phyloP scores from a whole-genome alignment of 2,797 vertebrate species.

The Eutrigla gurnardus region DNA sequence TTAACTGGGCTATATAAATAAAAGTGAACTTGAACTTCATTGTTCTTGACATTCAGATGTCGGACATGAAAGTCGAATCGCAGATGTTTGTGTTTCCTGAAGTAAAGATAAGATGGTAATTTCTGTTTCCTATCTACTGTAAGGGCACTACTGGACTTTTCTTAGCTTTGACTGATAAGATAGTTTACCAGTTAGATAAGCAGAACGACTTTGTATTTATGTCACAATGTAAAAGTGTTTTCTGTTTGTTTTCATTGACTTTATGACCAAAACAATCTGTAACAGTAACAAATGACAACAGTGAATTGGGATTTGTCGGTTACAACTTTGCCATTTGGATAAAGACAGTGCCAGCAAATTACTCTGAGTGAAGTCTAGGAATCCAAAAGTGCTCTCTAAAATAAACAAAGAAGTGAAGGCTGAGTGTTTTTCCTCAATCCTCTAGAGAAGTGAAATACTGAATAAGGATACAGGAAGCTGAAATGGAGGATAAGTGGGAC shows the following conservation, averaged over 20 bases:
- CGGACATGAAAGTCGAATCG: too few species aligned
- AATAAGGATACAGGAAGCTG: slow-evolving; percentile 10
- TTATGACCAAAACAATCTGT: background rate
- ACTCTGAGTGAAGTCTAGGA: background rate
- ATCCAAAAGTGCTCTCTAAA: slow-evolving; percentile 18
- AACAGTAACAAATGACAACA: background rate
- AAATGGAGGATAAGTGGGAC: background rate
- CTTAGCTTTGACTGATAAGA: background rate
- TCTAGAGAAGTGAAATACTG: background rate
- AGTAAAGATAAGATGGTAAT: background rate
- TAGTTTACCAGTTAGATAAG: background rate
- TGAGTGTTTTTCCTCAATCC: background rate
- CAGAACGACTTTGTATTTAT: too few species aligned
- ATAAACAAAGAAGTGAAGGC: slow-evolving; percentile 25
- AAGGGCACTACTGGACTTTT: background rate
- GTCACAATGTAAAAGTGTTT: background rate
- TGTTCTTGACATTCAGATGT: too few species aligned
- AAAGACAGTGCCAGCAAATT: slow-evolving; percentile 1
- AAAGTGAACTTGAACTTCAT: too few species aligned
- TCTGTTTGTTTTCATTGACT: background rate
- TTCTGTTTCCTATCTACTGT: background rate
- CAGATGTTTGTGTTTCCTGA: background rate
- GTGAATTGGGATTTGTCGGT: background rate
- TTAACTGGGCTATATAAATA: too few species aligned
- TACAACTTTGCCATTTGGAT: background rate